Evolutionary conservation across 2,888 invertebrate species (phyloP).

Genomic region (Mesopsocus fuscifrons): DNA sequence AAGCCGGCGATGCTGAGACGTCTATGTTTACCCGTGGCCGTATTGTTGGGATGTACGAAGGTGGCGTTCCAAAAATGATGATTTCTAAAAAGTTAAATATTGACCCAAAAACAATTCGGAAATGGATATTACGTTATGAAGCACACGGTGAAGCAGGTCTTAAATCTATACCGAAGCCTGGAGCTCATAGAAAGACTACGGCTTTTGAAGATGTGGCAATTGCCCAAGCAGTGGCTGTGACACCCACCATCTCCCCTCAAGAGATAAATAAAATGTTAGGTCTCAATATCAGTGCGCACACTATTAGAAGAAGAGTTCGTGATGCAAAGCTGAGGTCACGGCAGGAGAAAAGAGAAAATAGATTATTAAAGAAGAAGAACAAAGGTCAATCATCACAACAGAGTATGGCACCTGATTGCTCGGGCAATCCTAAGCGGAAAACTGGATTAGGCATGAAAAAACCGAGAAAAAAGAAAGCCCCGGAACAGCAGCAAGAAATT

Average conservation of each 20-base stretch:
- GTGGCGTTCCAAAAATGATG: constrained; percentile 9
- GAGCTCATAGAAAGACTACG: constrained; percentile 7
- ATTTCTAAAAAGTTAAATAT: constrained; percentile 7
- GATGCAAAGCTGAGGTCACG: constrained; percentile 2
- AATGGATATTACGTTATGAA: constrained; percentile 8
- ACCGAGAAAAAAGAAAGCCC: constrained; percentile 1
- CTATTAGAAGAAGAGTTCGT: constrained; percentile 4
- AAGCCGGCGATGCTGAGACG: constrained; percentile 7
- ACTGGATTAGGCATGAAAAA: constrained; percentile 3
- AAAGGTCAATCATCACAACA: background rate
- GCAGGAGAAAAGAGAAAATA: background rate
- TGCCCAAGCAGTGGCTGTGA: constrained; percentile 7
- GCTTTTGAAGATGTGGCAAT: constrained; percentile 6
- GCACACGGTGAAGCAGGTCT: constrained; percentile 6
- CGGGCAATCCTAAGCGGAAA: background rate
- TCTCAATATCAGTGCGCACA: constrained; percentile 6
- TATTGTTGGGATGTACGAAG: constrained; percentile 6
- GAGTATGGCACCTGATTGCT: background rate
- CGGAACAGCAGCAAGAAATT: background rate
- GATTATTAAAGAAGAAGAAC: background rate
- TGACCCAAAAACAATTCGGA: constrained; percentile 8
- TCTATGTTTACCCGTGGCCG: constrained; percentile 8
- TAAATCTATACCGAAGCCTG: constrained; percentile 5
- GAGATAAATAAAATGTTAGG: constrained; percentile 8
- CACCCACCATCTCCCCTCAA: constrained; percentile 7